Percentiles rank a stretch among this genome's conserved stretches.
phyloP scores from a whole-genome alignment of 53 echinoderm and acorn worm genomes.

The Henricia sp. region DNA sequence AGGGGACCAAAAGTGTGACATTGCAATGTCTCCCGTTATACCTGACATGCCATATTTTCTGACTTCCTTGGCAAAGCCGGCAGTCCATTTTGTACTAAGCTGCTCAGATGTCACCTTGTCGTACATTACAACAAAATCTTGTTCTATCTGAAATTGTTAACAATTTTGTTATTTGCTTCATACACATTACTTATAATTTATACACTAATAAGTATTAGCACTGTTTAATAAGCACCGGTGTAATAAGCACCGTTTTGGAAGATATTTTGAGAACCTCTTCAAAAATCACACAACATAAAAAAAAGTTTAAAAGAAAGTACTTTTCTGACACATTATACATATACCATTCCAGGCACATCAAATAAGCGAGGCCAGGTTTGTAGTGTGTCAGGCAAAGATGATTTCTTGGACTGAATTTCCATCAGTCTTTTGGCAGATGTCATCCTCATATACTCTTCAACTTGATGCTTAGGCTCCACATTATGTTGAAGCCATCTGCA shows the following conservation, averaged over 20 bases:
- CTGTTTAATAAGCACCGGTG: too few relatives aligned
- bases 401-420: constrained; percentile 25
- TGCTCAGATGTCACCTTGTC: constrained; percentile 30
- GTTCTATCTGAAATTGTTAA: constrained; percentile 36
- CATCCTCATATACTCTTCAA: constrained; percentile 52
- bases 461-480: constrained; percentile 47
- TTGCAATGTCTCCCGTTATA: too few relatives aligned
- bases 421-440: constrained; percentile 39
- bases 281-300: constrained; percentile 13
- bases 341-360: constrained; percentile 61
- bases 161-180: not conserved
- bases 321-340: not conserved
- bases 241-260: too few relatives aligned
- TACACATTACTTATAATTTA: constrained; percentile 9
- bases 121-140: constrained; percentile 33
- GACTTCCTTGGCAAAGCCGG: constrained; percentile 20
- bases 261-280: not conserved
- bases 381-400: constrained; percentile 28
- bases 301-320: too few relatives aligned
- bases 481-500: constrained; percentile 62
- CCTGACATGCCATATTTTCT: too few relatives aligned
- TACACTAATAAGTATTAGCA: too few relatives aligned
- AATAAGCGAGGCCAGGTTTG: constrained; percentile 52
- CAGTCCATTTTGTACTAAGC: constrained; percentile 21
- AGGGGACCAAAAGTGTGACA: too few relatives aligned